Conservation (phyloP, 2,888 invertebrate species). For the Leptopilina myrica region DNA sequence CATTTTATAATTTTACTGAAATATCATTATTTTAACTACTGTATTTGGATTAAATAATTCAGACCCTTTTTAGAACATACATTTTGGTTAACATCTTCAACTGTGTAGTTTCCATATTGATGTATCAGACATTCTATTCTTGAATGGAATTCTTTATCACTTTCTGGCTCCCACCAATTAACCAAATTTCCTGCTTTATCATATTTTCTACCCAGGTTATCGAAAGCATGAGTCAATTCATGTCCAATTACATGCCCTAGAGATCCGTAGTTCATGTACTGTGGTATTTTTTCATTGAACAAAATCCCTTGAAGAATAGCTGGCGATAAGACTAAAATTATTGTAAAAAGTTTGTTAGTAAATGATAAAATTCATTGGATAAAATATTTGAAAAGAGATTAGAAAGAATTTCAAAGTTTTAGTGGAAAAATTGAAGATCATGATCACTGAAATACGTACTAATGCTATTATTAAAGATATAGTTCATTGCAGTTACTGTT, state of each 20-base stretch:
- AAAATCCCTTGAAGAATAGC: slow-evolving; percentile 94
- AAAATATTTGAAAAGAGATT: too few species aligned
- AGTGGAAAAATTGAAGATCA: too few species aligned
- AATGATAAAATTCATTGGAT: too few species aligned
- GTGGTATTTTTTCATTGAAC: slow-evolving; percentile 91
- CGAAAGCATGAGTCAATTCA: slow-evolving; percentile 94
- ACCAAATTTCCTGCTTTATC: slow-evolving; percentile 93
- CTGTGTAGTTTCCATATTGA: slow-evolving; percentile 92
- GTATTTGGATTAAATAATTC: too few species aligned
- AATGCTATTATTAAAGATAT: too few species aligned
- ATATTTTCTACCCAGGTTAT: slow-evolving; percentile 91
- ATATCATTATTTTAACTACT: too few species aligned
- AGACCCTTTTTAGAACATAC: slow-evolving; percentile 76
- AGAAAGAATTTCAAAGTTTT: not conserved
- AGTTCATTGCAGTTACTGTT: too few species aligned
- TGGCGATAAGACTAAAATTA: slow-evolving; percentile 78
- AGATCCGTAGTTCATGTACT: slow-evolving; percentile 93
- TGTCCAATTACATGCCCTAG: slow-evolving; percentile 94
- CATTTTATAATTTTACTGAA: too few species aligned
- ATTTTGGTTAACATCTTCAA: slow-evolving; percentile 82
- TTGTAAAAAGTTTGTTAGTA: too few species aligned
- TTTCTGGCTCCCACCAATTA: slow-evolving; percentile 93
- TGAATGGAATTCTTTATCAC: slow-evolving; percentile 88
- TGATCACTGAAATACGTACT: too few species aligned
- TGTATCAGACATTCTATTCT: slow-evolving; percentile 93